Conservation (phyloP, 2,888 invertebrate genomes). For the Amphipyra tragopoginis region DNA sequence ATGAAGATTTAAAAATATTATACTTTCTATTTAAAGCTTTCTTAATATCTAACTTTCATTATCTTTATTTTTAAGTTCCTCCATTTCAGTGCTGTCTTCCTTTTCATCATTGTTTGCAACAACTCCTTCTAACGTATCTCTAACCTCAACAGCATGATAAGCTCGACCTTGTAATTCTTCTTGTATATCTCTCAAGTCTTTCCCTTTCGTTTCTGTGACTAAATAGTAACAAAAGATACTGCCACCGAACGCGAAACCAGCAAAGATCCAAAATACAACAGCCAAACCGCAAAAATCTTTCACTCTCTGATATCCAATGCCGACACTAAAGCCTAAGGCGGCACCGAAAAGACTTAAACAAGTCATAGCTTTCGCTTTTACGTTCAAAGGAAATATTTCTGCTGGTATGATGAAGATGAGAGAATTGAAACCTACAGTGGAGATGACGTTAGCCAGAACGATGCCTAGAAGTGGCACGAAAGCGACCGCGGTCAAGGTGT, state of each 20-base stretch:
- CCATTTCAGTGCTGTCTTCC: constrained; percentile 47
- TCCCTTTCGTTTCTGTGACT: constrained; percentile 88
- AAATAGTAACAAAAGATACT: constrained; percentile 75
- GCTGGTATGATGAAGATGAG: constrained; percentile 83
- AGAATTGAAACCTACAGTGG: constrained; percentile 80
- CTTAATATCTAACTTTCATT: too few species aligned
- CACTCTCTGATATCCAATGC: constrained; percentile 82
- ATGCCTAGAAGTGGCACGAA: constrained; percentile 79
- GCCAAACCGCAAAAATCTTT: constrained; percentile 79
- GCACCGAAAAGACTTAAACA: constrained; percentile 80
- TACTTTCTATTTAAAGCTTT: too few species aligned
- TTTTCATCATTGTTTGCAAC: constrained; percentile 17
- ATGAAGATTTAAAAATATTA: too few species aligned
- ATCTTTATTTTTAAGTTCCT: constrained; percentile 44
- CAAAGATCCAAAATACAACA: constrained; percentile 83
- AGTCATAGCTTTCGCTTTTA: constrained; percentile 86
- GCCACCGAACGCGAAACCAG: constrained; percentile 78
- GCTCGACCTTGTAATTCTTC: constrained; percentile 76
- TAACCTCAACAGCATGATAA: constrained; percentile 29
- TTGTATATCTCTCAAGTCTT: constrained; percentile 86
- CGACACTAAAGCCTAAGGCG: constrained; percentile 79
- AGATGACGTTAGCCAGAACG: constrained; percentile 64
- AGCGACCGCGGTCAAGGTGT: constrained; percentile 44
- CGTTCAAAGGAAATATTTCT: constrained; percentile 87
- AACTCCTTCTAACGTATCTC: constrained; percentile 9